These are phyloP conservation scores for Euphydryas editha DNA, from an alignment of 2,888 invertebrate genomes.

Conservation along the genomic window DNA sequence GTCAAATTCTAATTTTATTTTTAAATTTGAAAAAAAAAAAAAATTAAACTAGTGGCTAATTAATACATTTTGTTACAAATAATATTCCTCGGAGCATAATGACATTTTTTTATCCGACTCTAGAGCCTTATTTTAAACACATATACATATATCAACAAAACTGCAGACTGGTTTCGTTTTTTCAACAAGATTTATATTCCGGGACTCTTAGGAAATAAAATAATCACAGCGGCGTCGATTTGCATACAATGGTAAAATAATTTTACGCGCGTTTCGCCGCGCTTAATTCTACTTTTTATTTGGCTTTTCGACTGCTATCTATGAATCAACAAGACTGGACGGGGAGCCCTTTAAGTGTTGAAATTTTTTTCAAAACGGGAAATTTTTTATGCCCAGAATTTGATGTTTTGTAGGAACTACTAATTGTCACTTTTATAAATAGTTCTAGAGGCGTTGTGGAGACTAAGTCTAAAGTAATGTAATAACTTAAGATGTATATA, in stretches of 20 bases:
- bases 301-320: slow-evolving; percentile 80
- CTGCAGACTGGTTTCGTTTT: slow-evolving; percentile 69
- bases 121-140: slow-evolving; percentile 47
- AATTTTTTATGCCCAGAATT: neutral
- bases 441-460: too few relatives aligned
- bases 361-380: slow-evolving; percentile 58
- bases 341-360: slow-evolving; percentile 76
- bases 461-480: neutral
- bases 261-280: slow-evolving; percentile 84
- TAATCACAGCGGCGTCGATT: slow-evolving; percentile 80
- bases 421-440: neutral
- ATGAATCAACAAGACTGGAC: slow-evolving; percentile 78
- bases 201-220: slow-evolving; percentile 82
- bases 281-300: slow-evolving; percentile 83
- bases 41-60: too few relatives aligned
- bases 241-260: slow-evolving; percentile 85
- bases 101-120: slow-evolving; percentile 25
- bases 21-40: too few relatives aligned
- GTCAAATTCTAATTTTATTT: too few relatives aligned
- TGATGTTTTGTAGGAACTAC: neutral
- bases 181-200: slow-evolving; percentile 79
- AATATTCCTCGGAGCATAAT: neutral
- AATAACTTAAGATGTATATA: neutral
- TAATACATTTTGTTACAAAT: too few relatives aligned
- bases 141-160: slow-evolving; percentile 66